Evolutionary conservation across 2,797 vertebrate genomes (phyloP).

Genomic region (Trachops cirrhosus): DNA sequence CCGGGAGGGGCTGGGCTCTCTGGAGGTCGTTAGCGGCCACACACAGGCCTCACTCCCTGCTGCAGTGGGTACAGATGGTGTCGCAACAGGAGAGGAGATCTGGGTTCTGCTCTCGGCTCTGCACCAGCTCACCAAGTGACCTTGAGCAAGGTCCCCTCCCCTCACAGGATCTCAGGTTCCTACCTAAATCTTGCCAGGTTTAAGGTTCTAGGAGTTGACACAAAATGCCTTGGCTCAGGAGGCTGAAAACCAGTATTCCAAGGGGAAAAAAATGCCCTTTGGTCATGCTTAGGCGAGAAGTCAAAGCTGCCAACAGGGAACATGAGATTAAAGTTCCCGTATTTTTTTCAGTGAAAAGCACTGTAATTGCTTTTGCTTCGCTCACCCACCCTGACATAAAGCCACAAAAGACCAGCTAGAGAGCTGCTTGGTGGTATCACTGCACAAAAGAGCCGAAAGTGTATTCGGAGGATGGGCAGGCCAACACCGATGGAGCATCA

Average conservation of each 20-base stretch:
- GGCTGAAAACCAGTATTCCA: not conserved
- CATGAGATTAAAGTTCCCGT: not conserved
- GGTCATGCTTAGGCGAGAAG: not conserved
- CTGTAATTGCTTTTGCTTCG: not conserved
- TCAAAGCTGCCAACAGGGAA: not conserved
- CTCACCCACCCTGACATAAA: not conserved
- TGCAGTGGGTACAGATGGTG: not conserved
- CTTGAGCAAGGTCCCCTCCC: not conserved
- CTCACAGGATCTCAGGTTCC: not conserved
- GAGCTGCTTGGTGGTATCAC: not conserved
- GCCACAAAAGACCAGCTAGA: not conserved
- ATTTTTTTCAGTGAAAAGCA: not conserved
- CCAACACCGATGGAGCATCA: not conserved
- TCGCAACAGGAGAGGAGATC: not conserved
- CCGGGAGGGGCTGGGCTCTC: not conserved
- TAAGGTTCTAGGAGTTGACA: not conserved
- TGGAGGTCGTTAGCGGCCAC: not conserved
- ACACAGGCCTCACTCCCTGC: not conserved
- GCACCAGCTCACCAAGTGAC: not conserved
- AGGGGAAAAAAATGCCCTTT: not conserved
- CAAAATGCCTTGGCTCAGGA: not conserved
- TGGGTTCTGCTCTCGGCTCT: not conserved
- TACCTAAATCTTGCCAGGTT: not conserved
- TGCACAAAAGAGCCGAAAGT: not conserved
- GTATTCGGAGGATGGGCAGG: not conserved